Base-by-base conservation (phyloP, 2,113 vertebrate genomes). In the Xiphophorus hellerii region DNA sequence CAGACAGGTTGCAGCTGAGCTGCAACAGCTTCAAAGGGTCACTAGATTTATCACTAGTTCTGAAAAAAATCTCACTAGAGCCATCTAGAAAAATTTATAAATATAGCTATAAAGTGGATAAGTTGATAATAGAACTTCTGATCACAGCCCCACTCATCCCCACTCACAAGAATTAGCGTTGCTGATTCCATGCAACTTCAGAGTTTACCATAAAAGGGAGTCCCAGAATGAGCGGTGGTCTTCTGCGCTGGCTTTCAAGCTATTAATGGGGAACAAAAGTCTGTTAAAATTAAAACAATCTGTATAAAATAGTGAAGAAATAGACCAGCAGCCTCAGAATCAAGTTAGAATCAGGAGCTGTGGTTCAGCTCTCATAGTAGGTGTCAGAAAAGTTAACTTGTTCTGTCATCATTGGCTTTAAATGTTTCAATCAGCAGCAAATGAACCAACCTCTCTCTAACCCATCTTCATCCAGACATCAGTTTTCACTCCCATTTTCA, bases 371-470 rank as follows among this genome's bases (percentile, higher is more conserved):
- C 80, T 90, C 90, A 92, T 90, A 91, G 71, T 77, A 91, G 89
- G 86, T 91, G 90, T 90, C 90, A 92, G 90, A 92, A 90, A 88
- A 90, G 75, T 69, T 75, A 14, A 4, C 60, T 84, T 81, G 65
- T 22, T 79, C 82, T 75, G 74, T 91, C 89, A 76, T 92, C 91
- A 92, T 6, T 3, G 87, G 90, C 90, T 68, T 48, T 48, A 48
- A 48, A 48, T 48, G 17, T 20, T 48, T 17, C 4, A 20, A 48
- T 20, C 44, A 48, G 44, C 44, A 48, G 17, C 17, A 48, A 48
- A 48, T 48, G 44, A 48, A 48, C 44, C 17, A 48, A 48, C 44
- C 44, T 48, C 44, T 48, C 44, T 48, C 42, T 14, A 44, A 14
- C 42, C 42, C 42, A 15, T 44, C 37, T 39, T 39, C 39, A 42